Evolutionary conservation across 2,113 vertebrate genomes (phyloP).

Genomic region (Merops nubicus): DNA sequence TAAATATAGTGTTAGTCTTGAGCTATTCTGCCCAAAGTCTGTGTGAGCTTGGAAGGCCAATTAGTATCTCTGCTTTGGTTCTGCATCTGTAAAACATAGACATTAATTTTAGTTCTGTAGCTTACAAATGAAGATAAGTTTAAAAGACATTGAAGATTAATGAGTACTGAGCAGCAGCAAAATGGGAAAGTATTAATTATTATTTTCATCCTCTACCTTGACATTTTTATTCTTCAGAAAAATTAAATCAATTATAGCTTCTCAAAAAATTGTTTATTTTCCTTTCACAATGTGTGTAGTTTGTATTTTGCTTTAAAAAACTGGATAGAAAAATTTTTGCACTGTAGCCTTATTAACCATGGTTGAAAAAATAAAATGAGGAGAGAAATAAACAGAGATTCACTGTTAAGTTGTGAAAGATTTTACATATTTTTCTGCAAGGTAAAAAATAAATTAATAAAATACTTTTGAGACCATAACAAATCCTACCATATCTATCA

Average conservation of each 20-base stretch:
- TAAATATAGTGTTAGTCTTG: background rate
- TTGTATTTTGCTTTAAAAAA: background rate
- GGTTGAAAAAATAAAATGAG: background rate
- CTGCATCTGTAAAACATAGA: background rate
- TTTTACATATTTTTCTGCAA: background rate
- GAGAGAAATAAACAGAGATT: background rate
- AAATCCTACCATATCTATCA: background rate
- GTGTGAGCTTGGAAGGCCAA: background rate
- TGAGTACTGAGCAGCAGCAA: background rate
- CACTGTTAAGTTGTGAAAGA: background rate
- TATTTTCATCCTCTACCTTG: background rate
- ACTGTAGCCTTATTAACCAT: background rate
- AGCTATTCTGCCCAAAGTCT: background rate
- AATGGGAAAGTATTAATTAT: background rate
- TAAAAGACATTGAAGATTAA: background rate
- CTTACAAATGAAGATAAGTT: background rate
- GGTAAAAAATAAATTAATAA: background rate
- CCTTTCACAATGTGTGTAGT: background rate
- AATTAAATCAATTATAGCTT: background rate
- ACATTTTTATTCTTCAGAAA: background rate
- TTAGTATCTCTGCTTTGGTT: background rate
- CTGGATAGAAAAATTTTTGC: background rate
- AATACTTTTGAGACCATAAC: background rate
- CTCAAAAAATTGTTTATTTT: background rate
- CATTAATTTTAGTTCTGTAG: background rate